phyloP scores from a whole-genome alignment of 1,140 invertebrate genomes.

The Brachionus manjavacas region DNA sequence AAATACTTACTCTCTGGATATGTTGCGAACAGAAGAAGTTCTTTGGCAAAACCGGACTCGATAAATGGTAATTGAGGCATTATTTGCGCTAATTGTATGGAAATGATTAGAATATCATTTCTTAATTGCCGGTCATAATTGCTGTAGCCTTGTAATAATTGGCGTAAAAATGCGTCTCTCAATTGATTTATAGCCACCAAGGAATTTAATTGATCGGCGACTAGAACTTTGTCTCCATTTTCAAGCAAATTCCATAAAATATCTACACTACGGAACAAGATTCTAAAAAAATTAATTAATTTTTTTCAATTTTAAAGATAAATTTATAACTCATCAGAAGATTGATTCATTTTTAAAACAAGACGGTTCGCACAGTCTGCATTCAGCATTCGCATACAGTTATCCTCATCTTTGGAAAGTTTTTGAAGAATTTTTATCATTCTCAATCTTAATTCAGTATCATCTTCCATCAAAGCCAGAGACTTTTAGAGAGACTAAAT shows the following conservation, averaged over 20 bases:
- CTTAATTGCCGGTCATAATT: slow-evolving; percentile 55
- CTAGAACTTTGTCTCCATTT: slow-evolving; percentile 48
- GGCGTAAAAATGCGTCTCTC: slow-evolving; percentile 54
- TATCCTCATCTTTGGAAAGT: slow-evolving; percentile 52
- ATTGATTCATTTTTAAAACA: slow-evolving; percentile 51
- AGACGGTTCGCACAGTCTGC: slow-evolving; percentile 50
- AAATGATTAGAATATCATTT: slow-evolving; percentile 56
- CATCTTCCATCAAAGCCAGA: slow-evolving; percentile 53
- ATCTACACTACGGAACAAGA: slow-evolving; percentile 55
- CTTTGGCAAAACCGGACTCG: slow-evolving; percentile 56
- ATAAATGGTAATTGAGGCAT: slow-evolving; percentile 55
- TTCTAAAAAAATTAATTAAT: neutral
- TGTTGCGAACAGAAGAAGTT: slow-evolving; percentile 55
- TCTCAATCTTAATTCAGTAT: slow-evolving; percentile 48
- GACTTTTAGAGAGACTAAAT: slow-evolving; percentile 46
- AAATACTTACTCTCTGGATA: slow-evolving; percentile 54
- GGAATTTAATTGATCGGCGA: slow-evolving; percentile 52
- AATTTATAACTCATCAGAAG: slow-evolving; percentile 47
- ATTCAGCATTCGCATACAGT: slow-evolving; percentile 54
- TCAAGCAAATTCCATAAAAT: slow-evolving; percentile 57
- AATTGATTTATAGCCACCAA: slow-evolving; percentile 52
- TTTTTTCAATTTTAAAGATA: neutral
- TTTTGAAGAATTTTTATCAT: slow-evolving; percentile 53
- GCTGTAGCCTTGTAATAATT: slow-evolving; percentile 54
- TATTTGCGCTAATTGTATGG: slow-evolving; percentile 48